Percentiles rank a stretch among this genome's conserved stretches.
Conservation (phyloP, 1,140 invertebrate species). For the Drosophila willistoni region DNA sequence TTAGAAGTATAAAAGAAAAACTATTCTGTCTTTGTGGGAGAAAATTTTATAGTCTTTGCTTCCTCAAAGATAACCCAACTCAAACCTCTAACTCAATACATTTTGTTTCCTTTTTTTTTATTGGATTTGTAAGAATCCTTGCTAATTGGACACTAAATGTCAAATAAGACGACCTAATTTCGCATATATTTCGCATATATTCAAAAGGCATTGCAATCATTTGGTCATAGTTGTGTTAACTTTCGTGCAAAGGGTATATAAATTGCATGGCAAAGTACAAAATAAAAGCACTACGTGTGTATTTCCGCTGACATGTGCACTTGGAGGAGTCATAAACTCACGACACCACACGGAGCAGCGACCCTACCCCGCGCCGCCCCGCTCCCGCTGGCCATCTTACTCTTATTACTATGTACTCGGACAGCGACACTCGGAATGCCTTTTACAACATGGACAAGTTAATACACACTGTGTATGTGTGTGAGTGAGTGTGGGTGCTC, state of each 20-base stretch:
- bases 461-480: too few relatives aligned
- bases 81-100: too few relatives aligned
- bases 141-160: neutral
- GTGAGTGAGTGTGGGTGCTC: neutral
- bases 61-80: neutral
- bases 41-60: too few relatives aligned
- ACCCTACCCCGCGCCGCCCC: too few relatives aligned
- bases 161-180: neutral
- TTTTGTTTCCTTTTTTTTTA: too few relatives aligned
- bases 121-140: neutral
- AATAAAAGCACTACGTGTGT: slow-evolving; percentile 67
- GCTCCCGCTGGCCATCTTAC: too few relatives aligned
- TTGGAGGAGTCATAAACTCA: slow-evolving; percentile 51
- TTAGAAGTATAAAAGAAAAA: too few relatives aligned
- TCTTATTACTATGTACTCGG: neutral
- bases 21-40: too few relatives aligned
- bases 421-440: slow-evolving; percentile 41
- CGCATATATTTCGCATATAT: neutral
- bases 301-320: slow-evolving; percentile 55
- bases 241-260: slow-evolving; percentile 45
- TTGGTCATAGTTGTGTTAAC: neutral
- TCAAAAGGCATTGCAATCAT: neutral
- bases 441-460: slow-evolving; percentile 54
- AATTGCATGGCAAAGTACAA: slow-evolving; percentile 65
- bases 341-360: neutral